Conservation (phyloP, 2,888 invertebrate species). For the Drosophila yooni region DNA sequence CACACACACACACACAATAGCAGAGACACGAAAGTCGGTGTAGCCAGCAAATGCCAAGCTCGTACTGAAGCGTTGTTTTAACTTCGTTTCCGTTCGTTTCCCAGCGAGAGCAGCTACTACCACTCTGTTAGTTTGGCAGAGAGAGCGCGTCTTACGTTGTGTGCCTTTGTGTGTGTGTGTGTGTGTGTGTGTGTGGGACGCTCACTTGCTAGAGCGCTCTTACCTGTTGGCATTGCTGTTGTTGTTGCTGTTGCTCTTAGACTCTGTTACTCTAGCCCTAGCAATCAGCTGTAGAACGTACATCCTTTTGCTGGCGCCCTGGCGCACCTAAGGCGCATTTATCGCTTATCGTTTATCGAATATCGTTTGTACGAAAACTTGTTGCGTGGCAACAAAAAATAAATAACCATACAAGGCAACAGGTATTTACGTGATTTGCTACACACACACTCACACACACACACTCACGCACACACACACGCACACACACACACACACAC, state of each 20-base stretch:
- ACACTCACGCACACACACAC: conserved; percentile 1
- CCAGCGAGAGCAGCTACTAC: conserved; percentile 21
- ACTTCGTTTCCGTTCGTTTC: conserved; percentile 76
- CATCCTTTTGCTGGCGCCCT: conserved; percentile 51
- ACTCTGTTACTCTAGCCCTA: conserved; percentile 41
- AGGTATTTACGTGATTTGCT: conserved; percentile 39
- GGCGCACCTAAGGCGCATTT: conserved; percentile 8
- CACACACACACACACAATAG: conserved; percentile 12
- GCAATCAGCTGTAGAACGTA: conserved; percentile 27
- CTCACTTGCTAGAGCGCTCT: conserved; percentile 25
- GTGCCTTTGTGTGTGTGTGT: conserved; percentile 3
- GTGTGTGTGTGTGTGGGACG: conserved; percentile 19
- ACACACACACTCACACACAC: conserved; percentile 15
- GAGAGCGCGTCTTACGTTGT: not conserved
- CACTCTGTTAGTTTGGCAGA: conserved; percentile 2
- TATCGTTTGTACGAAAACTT: conserved; percentile 50
- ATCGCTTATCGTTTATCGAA: conserved; percentile 44
- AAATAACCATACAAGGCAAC: conserved; percentile 31
- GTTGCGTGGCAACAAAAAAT: conserved; percentile 51
- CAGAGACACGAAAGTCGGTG: conserved; percentile 44
- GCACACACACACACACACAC: no score
- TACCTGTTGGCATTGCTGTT: conserved; percentile 29
- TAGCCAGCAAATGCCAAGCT: conserved; percentile 81
- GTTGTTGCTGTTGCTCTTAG: conserved; percentile 40
- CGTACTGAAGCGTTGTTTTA: conserved; percentile 73